Conservation (phyloP, 2,113 vertebrate species). For the Leucopsar rothschildi region DNA sequence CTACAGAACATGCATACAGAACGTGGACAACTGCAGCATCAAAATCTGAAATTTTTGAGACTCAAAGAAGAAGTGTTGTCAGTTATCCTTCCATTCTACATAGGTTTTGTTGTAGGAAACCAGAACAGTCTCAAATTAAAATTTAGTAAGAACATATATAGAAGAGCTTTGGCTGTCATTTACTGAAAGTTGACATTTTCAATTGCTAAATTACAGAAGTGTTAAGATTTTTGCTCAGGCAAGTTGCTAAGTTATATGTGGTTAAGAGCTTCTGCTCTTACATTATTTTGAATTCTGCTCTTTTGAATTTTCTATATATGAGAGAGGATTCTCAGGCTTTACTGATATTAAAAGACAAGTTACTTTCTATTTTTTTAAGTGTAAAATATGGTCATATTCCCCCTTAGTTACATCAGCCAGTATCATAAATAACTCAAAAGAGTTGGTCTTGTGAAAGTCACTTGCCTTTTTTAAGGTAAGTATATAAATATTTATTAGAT, state of each 20-base stretch:
- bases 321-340: neutral
- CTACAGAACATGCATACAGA: accelerated
- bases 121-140: neutral
- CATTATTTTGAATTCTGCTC: neutral
- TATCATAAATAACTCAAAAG: neutral
- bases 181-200: neutral
- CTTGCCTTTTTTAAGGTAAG: neutral
- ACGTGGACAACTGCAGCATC: neutral
- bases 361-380: neutral
- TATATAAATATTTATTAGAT: constrained; percentile 6
- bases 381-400: neutral
- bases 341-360: neutral
- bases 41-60: neutral
- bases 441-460: neutral
- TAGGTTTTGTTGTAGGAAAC: neutral
- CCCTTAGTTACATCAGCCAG: neutral
- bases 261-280: neutral
- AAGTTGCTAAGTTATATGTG: neutral
- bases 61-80: neutral
- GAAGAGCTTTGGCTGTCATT: neutral
- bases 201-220: neutral
- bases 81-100: neutral
- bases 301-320: neutral
- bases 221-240: neutral
- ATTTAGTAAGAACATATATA: neutral